phyloP scores from a whole-genome alignment of 2,888 invertebrate genomes.

The Nemurella pictetii region DNA sequence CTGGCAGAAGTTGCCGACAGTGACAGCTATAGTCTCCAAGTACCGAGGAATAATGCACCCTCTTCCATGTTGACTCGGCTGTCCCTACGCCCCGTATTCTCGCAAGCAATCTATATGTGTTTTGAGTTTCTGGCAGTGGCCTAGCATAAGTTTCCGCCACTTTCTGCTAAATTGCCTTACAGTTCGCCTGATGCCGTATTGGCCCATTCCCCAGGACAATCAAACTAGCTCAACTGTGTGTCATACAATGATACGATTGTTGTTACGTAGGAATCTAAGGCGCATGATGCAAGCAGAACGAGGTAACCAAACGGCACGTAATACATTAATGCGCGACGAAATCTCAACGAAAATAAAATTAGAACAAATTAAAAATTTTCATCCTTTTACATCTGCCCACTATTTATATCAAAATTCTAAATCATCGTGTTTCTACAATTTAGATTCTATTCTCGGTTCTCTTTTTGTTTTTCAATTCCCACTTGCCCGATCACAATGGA shows the following conservation, averaged over 20 bases:
- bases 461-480: conserved; percentile 51
- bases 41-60: neutral
- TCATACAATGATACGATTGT: neutral
- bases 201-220: neutral
- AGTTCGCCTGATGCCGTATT: no score
- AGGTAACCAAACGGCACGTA: neutral
- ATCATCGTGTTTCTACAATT: conserved; percentile 32
- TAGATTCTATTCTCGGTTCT: conserved; percentile 30
- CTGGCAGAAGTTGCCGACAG: neutral
- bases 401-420: conserved; percentile 32
- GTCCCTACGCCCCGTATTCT: no score
- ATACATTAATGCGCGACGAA: conserved; percentile 10
- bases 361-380: conserved; percentile 36
- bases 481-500: conserved; percentile 52
- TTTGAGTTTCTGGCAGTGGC: neutral
- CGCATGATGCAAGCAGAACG: neutral
- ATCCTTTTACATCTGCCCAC: neutral
- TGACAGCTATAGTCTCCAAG: no score
- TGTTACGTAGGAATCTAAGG: neutral
- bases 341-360: conserved; percentile 34
- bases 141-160: neutral
- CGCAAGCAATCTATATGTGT: neutral
- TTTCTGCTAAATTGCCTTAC: neutral
- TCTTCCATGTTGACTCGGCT: no score
- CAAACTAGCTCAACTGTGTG: neutral